A percentile compares a stretch with the other conserved stretches of the same genome.
Conservation (phyloP, 2,888 invertebrate genomes). For the Oegoconia quadripuncta region DNA sequence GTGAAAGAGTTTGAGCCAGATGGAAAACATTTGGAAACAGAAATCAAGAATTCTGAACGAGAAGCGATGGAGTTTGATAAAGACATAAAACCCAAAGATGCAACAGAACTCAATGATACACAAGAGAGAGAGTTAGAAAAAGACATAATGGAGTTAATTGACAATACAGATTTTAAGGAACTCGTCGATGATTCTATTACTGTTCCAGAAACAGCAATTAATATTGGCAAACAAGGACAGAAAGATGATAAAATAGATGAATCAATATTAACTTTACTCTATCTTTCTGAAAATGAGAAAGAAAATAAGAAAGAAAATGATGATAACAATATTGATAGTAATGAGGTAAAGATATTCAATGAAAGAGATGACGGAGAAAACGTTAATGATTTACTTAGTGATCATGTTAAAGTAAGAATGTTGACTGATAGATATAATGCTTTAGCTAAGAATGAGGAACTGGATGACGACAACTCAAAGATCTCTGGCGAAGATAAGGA, state of each 20-base stretch:
- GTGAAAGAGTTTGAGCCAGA: too few relatives aligned
- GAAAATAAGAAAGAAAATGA: too few relatives aligned
- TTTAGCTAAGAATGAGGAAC: too few relatives aligned
- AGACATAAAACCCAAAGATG: too few relatives aligned
- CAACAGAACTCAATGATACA: slow-evolving; percentile 1
- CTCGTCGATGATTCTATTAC: slow-evolving; percentile 18
- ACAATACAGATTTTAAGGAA: slow-evolving; percentile 34
- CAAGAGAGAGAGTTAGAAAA: slow-evolving; percentile 9
- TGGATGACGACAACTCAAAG: not conserved
- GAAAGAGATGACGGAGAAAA: slow-evolving; percentile 17
- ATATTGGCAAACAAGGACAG: slow-evolving; percentile 5
- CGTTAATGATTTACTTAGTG: slow-evolving; percentile 18
- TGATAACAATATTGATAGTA: too few relatives aligned
- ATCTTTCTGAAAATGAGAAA: slow-evolving; percentile 37
- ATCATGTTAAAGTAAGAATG: slow-evolving; percentile 8
- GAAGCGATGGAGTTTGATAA: too few relatives aligned
- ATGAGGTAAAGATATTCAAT: slow-evolving; percentile 2
- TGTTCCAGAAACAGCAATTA: not conserved
- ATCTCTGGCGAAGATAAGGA: not conserved
- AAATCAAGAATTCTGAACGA: too few relatives aligned
- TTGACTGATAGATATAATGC: too few relatives aligned
- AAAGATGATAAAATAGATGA: slow-evolving; percentile 19
- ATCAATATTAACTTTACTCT: slow-evolving; percentile 31
- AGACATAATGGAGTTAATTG: slow-evolving; percentile 33
- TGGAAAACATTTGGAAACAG: too few relatives aligned